phyloP scores from a whole-genome alignment of 2,113 vertebrate species.

The Globicephala melas region DNA sequence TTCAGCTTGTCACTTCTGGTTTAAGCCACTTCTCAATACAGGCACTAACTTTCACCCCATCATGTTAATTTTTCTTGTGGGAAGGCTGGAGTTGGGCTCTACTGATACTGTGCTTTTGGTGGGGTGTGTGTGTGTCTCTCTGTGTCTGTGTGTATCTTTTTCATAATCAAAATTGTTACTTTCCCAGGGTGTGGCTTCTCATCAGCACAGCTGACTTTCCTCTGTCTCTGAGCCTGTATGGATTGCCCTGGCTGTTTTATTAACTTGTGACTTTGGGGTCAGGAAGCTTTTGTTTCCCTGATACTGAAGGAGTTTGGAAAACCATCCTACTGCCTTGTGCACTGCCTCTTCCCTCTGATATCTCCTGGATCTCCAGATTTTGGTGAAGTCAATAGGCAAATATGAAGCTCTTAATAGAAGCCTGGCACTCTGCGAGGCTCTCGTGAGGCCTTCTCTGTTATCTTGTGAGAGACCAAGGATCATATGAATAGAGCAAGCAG shows the following conservation, averaged over 20 bases:
- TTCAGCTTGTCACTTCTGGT: background rate
- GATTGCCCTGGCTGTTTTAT: background rate
- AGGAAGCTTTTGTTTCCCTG: background rate
- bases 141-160: background rate
- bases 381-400: background rate
- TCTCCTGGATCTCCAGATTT: background rate
- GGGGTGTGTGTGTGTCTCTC: background rate
- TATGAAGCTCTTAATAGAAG: background rate
- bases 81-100: background rate
- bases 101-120: background rate
- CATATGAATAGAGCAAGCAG: background rate
- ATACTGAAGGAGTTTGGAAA: background rate
- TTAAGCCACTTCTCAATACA: background rate
- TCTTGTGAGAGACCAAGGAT: background rate
- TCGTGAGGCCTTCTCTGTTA: background rate
- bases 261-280: background rate
- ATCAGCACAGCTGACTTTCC: background rate
- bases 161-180: background rate
- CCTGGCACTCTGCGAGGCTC: background rate
- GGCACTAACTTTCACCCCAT: background rate
- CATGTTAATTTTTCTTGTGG: background rate
- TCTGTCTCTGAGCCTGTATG: background rate
- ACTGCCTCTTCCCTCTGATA: background rate
- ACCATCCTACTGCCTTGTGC: background rate
- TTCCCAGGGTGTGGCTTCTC: background rate